A percentile compares a stretch with the other conserved stretches of the same genome.
Evolutionary conservation across 2,113 vertebrate species (phyloP).

Genomic region (Aspidoscelis tigris): DNA sequence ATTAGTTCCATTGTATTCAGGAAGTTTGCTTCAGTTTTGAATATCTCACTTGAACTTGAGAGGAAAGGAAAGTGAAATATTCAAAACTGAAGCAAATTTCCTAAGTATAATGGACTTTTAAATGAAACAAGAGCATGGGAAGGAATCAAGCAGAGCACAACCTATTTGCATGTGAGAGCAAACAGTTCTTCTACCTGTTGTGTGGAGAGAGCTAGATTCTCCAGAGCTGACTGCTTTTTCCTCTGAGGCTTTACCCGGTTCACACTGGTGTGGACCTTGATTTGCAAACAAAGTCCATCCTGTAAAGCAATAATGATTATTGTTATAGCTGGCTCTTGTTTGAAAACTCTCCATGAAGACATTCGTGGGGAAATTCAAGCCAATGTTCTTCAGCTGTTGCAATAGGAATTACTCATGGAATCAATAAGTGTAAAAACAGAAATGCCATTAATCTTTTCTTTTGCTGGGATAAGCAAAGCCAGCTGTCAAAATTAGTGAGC

Average conservation of each 20-base stretch:
- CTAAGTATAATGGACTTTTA: conserved; percentile 6
- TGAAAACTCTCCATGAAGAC: conserved; percentile 52
- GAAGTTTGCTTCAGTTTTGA: background rate
- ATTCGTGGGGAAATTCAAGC: conserved; percentile 36
- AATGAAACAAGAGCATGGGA: conserved; percentile 24
- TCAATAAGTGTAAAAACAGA: conserved; percentile 27
- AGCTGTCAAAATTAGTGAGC: conserved; percentile 42
- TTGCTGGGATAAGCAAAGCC: conserved; percentile 26
- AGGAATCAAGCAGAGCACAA: conserved; percentile 37
- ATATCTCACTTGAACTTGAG: background rate
- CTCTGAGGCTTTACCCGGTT: conserved; percentile 53
- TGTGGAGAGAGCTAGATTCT: background rate
- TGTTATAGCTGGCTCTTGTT: conserved; percentile 66
- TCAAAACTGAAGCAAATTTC: too few species aligned
- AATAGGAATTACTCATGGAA: conserved; percentile 40
- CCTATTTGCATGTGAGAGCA: conserved; percentile 42
- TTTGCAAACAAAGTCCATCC: conserved; percentile 45
- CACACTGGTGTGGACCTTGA: conserved; percentile 43
- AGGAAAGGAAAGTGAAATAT: too few species aligned
- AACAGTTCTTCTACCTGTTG: conserved; percentile 12
- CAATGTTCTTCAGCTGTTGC: conserved; percentile 66
- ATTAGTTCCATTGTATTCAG: background rate
- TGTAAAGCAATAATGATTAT: conserved; percentile 58
- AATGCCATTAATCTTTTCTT: background rate
- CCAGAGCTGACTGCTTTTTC: background rate